A percentile compares a stretch with the other conserved stretches of the same genome.
Evolutionary conservation across 2,797 vertebrate genomes (phyloP).

Genomic region (Sebastiscus tertius): DNA sequence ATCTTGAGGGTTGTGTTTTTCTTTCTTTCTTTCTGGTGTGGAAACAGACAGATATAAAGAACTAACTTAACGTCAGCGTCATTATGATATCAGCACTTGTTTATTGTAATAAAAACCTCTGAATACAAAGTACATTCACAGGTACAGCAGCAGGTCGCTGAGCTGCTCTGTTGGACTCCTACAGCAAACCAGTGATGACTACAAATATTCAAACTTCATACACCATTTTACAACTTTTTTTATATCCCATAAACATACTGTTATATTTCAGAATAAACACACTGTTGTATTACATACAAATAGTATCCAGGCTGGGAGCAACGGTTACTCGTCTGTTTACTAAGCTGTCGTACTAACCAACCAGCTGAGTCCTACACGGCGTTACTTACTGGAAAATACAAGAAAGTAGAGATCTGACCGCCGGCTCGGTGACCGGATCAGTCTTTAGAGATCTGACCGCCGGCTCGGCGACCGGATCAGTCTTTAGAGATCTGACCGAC

Average conservation of each 20-base stretch:
- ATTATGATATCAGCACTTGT: conserved; percentile 65
- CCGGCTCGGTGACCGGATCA: neutral
- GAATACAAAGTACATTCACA: conserved; percentile 87
- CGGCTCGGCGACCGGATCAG: neutral
- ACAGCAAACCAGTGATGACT: conserved; percentile 67
- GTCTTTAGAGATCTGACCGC: conserved; percentile 1
- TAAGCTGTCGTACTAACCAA: conserved; percentile 35
- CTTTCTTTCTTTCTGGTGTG: neutral
- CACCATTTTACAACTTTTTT: conserved; percentile 61
- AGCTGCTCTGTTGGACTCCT: conserved; percentile 62
- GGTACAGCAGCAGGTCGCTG: conserved; percentile 63
- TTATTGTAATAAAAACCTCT: conserved; percentile 85
- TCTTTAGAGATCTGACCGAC: neutral
- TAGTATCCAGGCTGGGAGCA: conserved; percentile 39
- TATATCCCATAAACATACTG: conserved; percentile 72
- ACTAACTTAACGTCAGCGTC: neutral
- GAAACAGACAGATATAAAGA: neutral
- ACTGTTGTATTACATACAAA: conserved; percentile 72
- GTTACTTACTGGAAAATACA: conserved; percentile 55
- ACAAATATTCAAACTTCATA: conserved; percentile 69
- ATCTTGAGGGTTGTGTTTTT: neutral
- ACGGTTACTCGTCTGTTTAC: conserved; percentile 35
- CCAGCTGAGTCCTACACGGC: conserved; percentile 42
- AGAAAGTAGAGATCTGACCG: conserved; percentile 7
- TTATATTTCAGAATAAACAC: conserved; percentile 73